Evolutionary conservation across 2,888 invertebrate genomes (phyloP), one percentile per base, ranked within the genome.

Genomic region (Lasioglossum malachurum): DNA sequence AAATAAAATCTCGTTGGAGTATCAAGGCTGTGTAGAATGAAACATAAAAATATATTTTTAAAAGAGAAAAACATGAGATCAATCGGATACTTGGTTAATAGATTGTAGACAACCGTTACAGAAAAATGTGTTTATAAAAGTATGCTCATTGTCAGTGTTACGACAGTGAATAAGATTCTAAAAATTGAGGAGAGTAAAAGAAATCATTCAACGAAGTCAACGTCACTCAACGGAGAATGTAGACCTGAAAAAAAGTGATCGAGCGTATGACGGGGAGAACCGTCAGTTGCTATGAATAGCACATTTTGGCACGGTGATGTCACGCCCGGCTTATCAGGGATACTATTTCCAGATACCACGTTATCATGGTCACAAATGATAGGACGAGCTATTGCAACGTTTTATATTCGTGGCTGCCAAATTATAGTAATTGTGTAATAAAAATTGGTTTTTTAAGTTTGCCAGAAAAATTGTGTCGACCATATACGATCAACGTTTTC

Each of bases 291-390:
- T 75, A 46, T 16, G 35, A 57, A 35, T 72, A 75, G 60, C 16
- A 44, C 23, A 57, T 78, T 83, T 75, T 38, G 71, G 64, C 71
- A 8, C 31, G 60, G 16, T 44, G 71, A 71, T 75, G 83, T 78
- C 78, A 72, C 53, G 75, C 35, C 46, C 60, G 46, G 12, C 38
- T 84, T 83, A 83, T 84, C 84, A 12, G 27, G 1, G 35, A 8
- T 31, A 74, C 49, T 57, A 44, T 38, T 82, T 77, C 49, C 72
- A 78, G 74, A 78, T 82, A 78, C 31, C 35, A 23, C 49, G 35
- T 27, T 73, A 46, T 67, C 67, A 44, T 14, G 38, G n/a, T 38
- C 67, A 60, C 46, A 49, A 67, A 31, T 19, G 35, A 16, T 16
- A 41, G 64, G 64, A 80, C 69, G 23, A 38, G 12, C 5, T 12